Conservation (phyloP, 2,797 vertebrate species). For the Lithobates sylvaticus region DNA sequence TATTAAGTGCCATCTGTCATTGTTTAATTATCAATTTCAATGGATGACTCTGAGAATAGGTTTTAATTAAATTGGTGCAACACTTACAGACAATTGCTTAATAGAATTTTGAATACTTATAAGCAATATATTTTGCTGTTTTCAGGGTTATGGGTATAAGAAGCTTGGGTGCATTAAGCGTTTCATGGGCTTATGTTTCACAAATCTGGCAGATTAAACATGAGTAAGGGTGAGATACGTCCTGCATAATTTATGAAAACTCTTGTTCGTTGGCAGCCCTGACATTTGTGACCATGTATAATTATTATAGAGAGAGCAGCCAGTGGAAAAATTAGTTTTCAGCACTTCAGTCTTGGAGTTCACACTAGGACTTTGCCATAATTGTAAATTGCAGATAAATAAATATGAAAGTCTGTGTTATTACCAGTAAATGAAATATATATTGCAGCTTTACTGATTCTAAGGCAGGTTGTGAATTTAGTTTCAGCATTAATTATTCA, state of each 20-base stretch:
- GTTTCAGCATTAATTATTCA: slow-evolving; percentile 17
- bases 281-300: slow-evolving; percentile 25
- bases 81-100: slow-evolving; percentile 53
- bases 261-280: background rate
- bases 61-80: slow-evolving; percentile 64
- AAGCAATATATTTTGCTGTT: slow-evolving; percentile 19
- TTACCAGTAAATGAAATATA: slow-evolving; percentile 29
- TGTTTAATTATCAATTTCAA: slow-evolving; percentile 64
- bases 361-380: slow-evolving; percentile 23
- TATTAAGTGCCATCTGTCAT: slow-evolving; percentile 59
- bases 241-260: slow-evolving; percentile 23
- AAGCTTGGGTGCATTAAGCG: slow-evolving; percentile 33
- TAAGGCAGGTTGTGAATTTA: slow-evolving; percentile 13
- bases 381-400: slow-evolving; percentile 33
- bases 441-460: slow-evolving; percentile 26
- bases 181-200: slow-evolving; percentile 43
- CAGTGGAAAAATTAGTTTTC: slow-evolving; percentile 30
- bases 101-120: slow-evolving; percentile 48
- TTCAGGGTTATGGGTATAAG: slow-evolving; percentile 48
- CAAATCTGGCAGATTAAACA: slow-evolving; percentile 37
- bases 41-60: slow-evolving; percentile 45
- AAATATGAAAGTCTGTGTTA: slow-evolving; percentile 13
- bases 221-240: background rate
- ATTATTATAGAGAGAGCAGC: slow-evolving; percentile 47
- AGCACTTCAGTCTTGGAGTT: slow-evolving; percentile 23